A percentile compares a stretch with the other conserved stretches of the same genome.
phyloP scores from a whole-genome alignment of 2,888 invertebrate genomes.

The Spisula subtruncata region DNA sequence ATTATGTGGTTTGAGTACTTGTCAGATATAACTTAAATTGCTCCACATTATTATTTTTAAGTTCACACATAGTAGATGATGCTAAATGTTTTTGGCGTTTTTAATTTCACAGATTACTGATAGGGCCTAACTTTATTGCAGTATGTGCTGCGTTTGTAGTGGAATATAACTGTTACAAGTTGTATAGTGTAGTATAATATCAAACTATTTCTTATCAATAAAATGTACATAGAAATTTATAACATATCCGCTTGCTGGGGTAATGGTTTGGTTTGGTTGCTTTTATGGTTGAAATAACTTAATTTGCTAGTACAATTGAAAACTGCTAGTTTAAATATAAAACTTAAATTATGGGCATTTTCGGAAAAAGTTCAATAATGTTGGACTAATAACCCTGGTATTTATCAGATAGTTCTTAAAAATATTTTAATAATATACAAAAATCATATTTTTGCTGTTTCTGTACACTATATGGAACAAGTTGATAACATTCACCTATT shows the following conservation, averaged over 20 bases:
- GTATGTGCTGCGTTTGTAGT: not conserved
- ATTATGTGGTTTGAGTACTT: constrained; percentile 10
- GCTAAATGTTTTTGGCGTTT: not conserved
- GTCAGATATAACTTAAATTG: not conserved
- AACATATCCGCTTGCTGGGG: constrained; percentile 2
- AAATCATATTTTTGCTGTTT: no score
- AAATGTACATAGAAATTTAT: not conserved
- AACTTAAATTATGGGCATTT: not conserved
- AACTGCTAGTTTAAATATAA: not conserved
- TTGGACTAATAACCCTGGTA: no score
- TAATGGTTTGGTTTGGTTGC: not conserved
- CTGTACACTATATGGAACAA: not conserved
- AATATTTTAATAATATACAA: not conserved
- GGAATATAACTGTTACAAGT: not conserved
- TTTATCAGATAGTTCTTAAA: no score
- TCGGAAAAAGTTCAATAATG: no score
- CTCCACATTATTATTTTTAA: not conserved
- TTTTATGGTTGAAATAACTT: not conserved
- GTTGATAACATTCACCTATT: no score
- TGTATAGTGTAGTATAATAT: not conserved
- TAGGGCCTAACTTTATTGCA: constrained; percentile 28
- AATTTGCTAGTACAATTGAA: not conserved
- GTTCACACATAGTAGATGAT: constrained; percentile 25
- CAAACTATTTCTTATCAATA: not conserved
- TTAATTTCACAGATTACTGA: not conserved